phyloP scores from a whole-genome alignment of 2,888 invertebrate species.

The Hyposoter didymator region DNA sequence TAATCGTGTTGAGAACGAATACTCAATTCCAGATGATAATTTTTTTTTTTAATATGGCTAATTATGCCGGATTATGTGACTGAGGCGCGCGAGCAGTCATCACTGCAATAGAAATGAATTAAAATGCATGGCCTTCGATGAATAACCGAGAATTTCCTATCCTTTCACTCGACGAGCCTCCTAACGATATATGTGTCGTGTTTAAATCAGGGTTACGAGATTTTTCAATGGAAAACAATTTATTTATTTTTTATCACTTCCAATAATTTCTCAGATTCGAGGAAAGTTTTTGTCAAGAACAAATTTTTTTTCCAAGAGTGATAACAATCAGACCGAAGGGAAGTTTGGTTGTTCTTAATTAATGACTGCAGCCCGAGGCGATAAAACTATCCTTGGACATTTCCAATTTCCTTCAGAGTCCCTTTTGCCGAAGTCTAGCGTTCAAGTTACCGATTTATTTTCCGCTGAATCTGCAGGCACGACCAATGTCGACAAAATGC shows the following conservation, averaged over 20 bases:
- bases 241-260: background rate
- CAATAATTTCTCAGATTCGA: background rate
- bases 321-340: background rate
- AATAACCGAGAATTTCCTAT: conserved; percentile 57
- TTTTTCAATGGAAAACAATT: background rate
- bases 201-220: background rate
- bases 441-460: conserved; percentile 74
- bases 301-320: background rate
- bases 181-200: conserved; percentile 11
- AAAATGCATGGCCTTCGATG: conserved; percentile 46
- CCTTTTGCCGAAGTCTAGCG: conserved; percentile 71
- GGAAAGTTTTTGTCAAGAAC: background rate
- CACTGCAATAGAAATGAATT: conserved; percentile 45
- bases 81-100: conserved; percentile 50
- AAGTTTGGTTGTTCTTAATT: conserved; percentile 50
- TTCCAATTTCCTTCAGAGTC: conserved; percentile 72
- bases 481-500: conserved; percentile 19
- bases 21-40: background rate
- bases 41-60: background rate
- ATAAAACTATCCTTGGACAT: conserved; percentile 44
- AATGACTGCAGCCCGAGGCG: conserved; percentile 31
- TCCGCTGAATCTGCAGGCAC: conserved; percentile 70
- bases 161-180: conserved; percentile 61
- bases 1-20: background rate
- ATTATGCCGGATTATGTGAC: conserved; percentile 4